phyloP scores from a whole-genome alignment of 2,888 invertebrate species.

The Busseola fusca region DNA sequence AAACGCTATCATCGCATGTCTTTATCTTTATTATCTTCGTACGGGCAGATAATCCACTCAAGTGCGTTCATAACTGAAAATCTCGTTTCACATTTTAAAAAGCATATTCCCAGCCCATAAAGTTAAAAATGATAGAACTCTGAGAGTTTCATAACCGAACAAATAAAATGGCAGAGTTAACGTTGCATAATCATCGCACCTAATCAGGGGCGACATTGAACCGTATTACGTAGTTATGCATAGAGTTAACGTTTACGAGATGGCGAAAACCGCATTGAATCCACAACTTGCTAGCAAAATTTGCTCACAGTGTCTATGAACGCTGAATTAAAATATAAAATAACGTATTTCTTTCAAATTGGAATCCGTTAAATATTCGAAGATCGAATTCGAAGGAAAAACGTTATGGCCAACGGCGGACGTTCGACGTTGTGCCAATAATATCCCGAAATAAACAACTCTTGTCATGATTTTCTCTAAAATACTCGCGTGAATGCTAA shows the following conservation, averaged over 20 bases:
- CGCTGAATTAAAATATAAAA: conserved; percentile 46
- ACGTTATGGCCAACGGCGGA: conserved; percentile 81
- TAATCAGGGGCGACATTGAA: conserved; percentile 63
- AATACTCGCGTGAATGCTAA: conserved; percentile 42
- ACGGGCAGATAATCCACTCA: conserved; percentile 17
- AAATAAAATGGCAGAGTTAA: conserved; percentile 53
- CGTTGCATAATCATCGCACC: conserved; percentile 63
- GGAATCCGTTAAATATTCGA: conserved; percentile 87
- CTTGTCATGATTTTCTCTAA: conserved; percentile 29
- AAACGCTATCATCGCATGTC: conserved; percentile 9
- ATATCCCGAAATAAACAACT: conserved; percentile 49
- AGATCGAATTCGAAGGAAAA: conserved; percentile 87
- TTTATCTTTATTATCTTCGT: conserved; percentile 26
- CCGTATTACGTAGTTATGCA: conserved; percentile 56
- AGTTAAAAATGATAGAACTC: neutral
- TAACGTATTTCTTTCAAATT: conserved; percentile 76
- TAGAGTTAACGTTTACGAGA: conserved; percentile 19
- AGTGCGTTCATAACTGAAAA: conserved; percentile 25
- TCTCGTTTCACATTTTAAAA: conserved; percentile 12
- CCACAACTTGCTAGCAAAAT: neutral
- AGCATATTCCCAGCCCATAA: conserved; percentile 3
- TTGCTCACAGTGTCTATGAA: conserved; percentile 26
- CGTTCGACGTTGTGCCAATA: conserved; percentile 69
- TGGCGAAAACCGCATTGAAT: conserved; percentile 27
- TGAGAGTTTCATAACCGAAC: conserved; percentile 28